phyloP scores from a whole-genome alignment of 2,113 vertebrate genomes.

The Acanthochromis polyacanthus region DNA sequence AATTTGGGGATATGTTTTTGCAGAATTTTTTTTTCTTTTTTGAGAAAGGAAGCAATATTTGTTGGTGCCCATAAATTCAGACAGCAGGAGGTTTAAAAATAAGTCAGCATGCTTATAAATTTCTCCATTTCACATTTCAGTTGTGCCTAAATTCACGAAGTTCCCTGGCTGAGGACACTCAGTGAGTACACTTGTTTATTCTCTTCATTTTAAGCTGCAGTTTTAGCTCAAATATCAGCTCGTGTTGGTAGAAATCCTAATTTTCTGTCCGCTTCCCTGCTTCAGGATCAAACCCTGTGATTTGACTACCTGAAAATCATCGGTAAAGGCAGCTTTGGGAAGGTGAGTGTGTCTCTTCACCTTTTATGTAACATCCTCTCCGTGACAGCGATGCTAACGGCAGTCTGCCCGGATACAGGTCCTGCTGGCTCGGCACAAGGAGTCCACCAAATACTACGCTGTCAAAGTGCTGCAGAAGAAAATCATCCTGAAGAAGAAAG shows the following conservation, averaged over 20 bases:
- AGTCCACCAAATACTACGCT: conserved; percentile 84
- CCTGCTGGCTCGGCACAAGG: conserved; percentile 86
- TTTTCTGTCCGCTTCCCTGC: not conserved
- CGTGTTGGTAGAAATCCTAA: not conserved
- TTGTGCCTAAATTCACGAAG: conserved; percentile 69
- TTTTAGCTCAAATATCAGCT: too few species aligned
- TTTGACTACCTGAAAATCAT: conserved; percentile 88
- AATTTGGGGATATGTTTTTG: too few species aligned
- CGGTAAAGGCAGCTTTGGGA: conserved; percentile 89
- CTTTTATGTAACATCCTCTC: not conserved
- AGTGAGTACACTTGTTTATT: conserved; percentile 75
- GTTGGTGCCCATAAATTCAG: too few species aligned
- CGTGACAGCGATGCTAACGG: not conserved
- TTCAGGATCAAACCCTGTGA: conserved; percentile 85
- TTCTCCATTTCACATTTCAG: conserved; percentile 50
- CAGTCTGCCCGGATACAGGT: conserved; percentile 71
- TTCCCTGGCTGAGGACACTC: conserved; percentile 83
- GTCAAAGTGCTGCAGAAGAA: conserved; percentile 90
- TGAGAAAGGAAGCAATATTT: too few species aligned
- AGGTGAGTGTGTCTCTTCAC: conserved; percentile 67
- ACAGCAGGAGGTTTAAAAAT: not conserved
- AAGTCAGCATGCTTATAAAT: not conserved
- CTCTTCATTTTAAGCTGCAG: too few species aligned
- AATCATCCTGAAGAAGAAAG: conserved; percentile 88
- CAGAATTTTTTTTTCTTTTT: too few species aligned